Conservation (phyloP, 2,113 vertebrate species). For the Sceloporus undulatus region DNA sequence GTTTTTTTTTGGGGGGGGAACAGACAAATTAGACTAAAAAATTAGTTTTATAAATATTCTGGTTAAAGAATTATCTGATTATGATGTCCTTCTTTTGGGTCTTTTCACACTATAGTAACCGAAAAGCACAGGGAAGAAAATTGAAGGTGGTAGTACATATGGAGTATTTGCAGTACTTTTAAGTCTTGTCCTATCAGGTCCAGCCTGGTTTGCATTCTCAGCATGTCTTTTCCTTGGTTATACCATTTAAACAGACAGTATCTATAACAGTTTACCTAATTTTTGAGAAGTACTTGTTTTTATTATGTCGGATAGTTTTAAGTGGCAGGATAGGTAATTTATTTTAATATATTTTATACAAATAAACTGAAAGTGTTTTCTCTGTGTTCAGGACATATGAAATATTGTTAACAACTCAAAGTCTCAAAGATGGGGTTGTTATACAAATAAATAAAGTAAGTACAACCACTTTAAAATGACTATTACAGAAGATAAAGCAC, state of each 20-base stretch:
- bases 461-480: conserved; percentile 19
- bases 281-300: conserved; percentile 3
- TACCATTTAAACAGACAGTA: not conserved
- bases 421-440: not conserved
- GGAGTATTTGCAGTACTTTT: not conserved
- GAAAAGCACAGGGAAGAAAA: not conserved
- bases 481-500: conserved; percentile 8
- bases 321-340: not conserved
- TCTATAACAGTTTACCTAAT: not conserved
- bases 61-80: not conserved
- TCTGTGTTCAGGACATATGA: not conserved
- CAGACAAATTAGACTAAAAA: too few relatives aligned
- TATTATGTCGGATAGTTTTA: not conserved
- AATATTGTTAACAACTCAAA: not conserved
- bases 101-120: not conserved
- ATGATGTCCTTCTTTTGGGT: not conserved
- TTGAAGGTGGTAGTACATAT: not conserved
- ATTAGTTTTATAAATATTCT: not conserved
- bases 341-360: not conserved
- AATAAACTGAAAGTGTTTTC: conserved; percentile 9
- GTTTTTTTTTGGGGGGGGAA: too few relatives aligned
- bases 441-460: conserved; percentile 32
- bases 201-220: not conserved
- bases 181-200: not conserved
- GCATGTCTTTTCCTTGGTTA: not conserved